A percentile compares a stretch with the other conserved stretches of the same genome.
phyloP scores from a whole-genome alignment of 2,113 vertebrate species.

The Sorex fumeus region DNA sequence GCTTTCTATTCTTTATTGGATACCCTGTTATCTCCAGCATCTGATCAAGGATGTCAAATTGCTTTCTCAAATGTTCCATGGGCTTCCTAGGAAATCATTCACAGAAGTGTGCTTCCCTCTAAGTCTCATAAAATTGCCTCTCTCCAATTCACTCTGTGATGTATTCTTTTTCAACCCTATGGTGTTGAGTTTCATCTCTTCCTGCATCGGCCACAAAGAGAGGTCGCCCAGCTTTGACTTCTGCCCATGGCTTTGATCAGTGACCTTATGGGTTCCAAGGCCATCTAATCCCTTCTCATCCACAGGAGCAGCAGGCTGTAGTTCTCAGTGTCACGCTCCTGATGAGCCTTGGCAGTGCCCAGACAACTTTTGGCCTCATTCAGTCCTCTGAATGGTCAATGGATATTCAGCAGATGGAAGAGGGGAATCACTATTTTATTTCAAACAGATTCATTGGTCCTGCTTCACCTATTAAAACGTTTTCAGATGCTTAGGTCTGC shows the following conservation, averaged over 20 bases:
- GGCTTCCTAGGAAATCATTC: background rate
- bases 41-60: slow-evolving; percentile 41
- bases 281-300: background rate
- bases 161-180: background rate
- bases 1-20: background rate
- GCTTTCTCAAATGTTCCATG: slow-evolving; percentile 34
- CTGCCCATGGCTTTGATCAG: background rate
- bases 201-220: background rate
- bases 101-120: background rate
- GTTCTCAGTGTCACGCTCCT: background rate
- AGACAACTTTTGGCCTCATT: background rate
- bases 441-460: background rate
- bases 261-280: background rate
- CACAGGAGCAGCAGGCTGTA: background rate
- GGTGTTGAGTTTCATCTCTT: slow-evolving; percentile 15
- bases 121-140: background rate
- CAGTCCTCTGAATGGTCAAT: background rate
- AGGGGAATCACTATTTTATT: background rate
- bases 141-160: background rate
- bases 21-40: background rate
- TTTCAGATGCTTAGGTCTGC: background rate
- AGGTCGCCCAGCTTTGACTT: rapidly evolving
- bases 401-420: background rate
- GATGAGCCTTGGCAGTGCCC: rapidly evolving
- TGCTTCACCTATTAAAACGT: background rate